Evolutionary conservation across 2,797 vertebrate genomes (phyloP), one percentile per base, ranked within the genome.

Genomic region (Helostoma temminkii): DNA sequence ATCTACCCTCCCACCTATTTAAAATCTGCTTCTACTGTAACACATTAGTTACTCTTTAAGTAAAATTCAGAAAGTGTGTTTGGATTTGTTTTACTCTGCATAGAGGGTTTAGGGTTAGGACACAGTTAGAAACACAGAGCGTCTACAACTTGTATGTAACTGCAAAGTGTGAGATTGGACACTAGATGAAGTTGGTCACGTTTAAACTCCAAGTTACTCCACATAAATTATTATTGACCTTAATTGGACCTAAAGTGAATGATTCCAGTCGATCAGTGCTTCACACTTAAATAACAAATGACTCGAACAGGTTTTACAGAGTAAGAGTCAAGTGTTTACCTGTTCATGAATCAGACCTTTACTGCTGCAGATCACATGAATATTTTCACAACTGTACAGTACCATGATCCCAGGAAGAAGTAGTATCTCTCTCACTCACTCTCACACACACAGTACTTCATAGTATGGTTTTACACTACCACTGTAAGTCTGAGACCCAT

Each of bases 391-490:
- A 19, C 9, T 70, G 18, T 83, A 84, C 75, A 84, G 74, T 85
- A 76, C 87, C 66, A 52, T 63, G 74, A 80, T 84, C 66, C 76
- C 53, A 64, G 75, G 66, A 84, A 66, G 64, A 73, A 64, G 58
- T 58, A 72, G 65, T 74, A 70, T 64, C n/a, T n/a, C n/a, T n/a
- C n/a, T n/a, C n/a, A n/a, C n/a, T n/a, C n/a, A n/a, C n/a, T n/a
- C n/a, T 65, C 25, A 45, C 28, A 45, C 52, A 37, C 28, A 66
- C 71, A 58, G 73, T 74, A 77, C 74, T 34, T 80, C 26, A 30
- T 26, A 57, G 43, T 37, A 53, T 58, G 28, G 66, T 21, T 72
- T 66, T 19, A 61, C 37, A 65, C 60, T 28, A 64, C 52, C 43
- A 57, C 42, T 9, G 48, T 15, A 6, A 14, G 43, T 46, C 42